Conservation (phyloP, 2,888 invertebrate species). For the Molorchus minor region DNA sequence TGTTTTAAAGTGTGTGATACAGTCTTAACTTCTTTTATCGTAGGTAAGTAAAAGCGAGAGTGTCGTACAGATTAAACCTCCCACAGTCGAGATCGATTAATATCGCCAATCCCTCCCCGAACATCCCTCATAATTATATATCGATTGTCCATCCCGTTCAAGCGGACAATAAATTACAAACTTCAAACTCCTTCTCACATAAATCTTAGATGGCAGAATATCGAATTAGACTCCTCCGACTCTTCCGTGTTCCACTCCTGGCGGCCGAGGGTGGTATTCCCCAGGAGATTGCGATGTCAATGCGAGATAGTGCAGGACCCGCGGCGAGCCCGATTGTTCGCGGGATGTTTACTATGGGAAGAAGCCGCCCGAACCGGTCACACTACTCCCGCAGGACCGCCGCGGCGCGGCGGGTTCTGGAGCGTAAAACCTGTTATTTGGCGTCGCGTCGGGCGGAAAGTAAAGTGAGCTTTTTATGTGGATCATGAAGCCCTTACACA, state of each 20-base stretch:
- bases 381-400: constrained; percentile 43
- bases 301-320: constrained; percentile 26
- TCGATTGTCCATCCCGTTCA: constrained; percentile 11
- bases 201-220: constrained; percentile 29
- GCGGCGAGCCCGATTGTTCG: constrained; percentile 40
- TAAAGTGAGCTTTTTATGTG: too few relatives aligned
- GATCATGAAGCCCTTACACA: too few relatives aligned
- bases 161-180: constrained; percentile 13
- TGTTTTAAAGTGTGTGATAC: too few relatives aligned
- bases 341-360: constrained; percentile 57
- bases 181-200: constrained; percentile 28
- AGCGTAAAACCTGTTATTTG: too few relatives aligned
- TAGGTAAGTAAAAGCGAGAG: neutral
- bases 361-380: constrained; percentile 53
- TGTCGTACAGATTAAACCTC: too few relatives aligned
- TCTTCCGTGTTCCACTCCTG: too few relatives aligned
- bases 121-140: constrained; percentile 18
- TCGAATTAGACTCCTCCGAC: constrained; percentile 30
- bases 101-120: neutral
- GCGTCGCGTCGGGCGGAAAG: too few relatives aligned
- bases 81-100: neutral
- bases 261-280: constrained; percentile 28
- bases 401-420: neutral
- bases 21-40: too few relatives aligned
- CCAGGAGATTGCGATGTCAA: constrained; percentile 31